Conservation (phyloP, 2,113 vertebrate genomes). For the Xiphophorus couchianus region DNA sequence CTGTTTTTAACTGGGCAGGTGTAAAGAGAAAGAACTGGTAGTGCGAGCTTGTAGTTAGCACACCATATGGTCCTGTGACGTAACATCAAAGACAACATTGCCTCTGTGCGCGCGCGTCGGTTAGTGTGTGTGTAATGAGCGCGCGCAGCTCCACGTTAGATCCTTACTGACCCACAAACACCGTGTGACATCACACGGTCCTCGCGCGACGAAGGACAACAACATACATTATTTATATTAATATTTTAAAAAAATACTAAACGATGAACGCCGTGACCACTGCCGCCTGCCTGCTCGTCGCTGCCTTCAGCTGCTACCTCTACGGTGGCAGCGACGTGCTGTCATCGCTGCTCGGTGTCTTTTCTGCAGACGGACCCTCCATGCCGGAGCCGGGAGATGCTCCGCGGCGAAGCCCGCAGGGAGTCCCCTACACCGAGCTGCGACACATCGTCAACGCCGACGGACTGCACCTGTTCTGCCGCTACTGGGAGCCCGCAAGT, state of each 20-base stretch:
- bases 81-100: slow-evolving; percentile 32
- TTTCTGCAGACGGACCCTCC: slow-evolving; percentile 69
- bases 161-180: neutral
- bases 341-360: slow-evolving; percentile 58
- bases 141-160: slow-evolving; percentile 13
- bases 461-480: slow-evolving; percentile 93
- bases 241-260: neutral
- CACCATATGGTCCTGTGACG: slow-evolving; percentile 63
- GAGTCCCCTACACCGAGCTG: slow-evolving; percentile 84
- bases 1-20: neutral
- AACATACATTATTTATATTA: neutral
- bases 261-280: slow-evolving; percentile 57
- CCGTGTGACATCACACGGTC: neutral
- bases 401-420: slow-evolving; percentile 86
- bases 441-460: slow-evolving; percentile 91
- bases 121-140: neutral
- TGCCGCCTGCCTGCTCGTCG: slow-evolving; percentile 70
- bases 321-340: slow-evolving; percentile 68
- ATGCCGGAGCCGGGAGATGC: slow-evolving; percentile 90
- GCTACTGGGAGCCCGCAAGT: slow-evolving; percentile 90
- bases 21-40: neutral
- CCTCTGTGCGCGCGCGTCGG: neutral
- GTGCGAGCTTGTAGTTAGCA: neutral
- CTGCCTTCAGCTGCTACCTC: slow-evolving; percentile 65
- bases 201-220: neutral